Evolutionary conservation across 2,797 vertebrate genomes (phyloP).

Genomic region (Myotis daubentonii): DNA sequence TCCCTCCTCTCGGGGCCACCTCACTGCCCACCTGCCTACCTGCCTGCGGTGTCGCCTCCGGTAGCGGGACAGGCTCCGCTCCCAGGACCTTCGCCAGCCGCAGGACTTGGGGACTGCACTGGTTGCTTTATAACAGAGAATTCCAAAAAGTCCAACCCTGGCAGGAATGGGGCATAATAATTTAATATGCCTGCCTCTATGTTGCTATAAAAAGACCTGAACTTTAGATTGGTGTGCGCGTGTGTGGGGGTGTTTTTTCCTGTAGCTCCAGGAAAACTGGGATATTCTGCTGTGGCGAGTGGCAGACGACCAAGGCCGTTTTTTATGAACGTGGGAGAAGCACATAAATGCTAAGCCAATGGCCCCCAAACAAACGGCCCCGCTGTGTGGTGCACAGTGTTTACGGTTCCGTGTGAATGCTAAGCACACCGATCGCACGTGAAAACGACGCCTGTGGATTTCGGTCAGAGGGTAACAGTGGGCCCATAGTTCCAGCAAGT

Average conservation of each 20-base stretch:
- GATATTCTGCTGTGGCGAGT: conserved; percentile 13
- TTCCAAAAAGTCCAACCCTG: conserved; percentile 39
- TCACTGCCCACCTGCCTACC: neutral
- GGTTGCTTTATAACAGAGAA: conserved; percentile 24
- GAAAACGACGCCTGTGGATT: neutral
- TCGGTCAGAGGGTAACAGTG: neutral
- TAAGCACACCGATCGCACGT: accelerated
- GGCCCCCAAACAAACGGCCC: neutral
- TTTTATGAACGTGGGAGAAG: conserved; percentile 30
- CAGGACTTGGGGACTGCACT: neutral
- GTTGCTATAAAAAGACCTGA: conserved; percentile 72
- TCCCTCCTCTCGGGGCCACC: neutral
- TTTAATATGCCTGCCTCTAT: conserved; percentile 42
- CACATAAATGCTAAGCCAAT: conserved; percentile 5
- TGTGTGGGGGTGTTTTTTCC: neutral
- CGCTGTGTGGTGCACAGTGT: neutral
- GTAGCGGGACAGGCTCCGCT: neutral
- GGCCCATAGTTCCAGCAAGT: neutral
- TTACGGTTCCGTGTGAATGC: neutral
- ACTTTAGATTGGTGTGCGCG: conserved; percentile 23
- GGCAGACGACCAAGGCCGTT: conserved; percentile 26
- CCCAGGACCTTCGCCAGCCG: neutral
- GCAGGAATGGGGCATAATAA: conserved; percentile 36
- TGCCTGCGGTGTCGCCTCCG: neutral
- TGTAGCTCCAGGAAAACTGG: conserved; percentile 54